Conservation (phyloP, 2,113 vertebrate genomes). For the Pelodiscus sinensis region DNA sequence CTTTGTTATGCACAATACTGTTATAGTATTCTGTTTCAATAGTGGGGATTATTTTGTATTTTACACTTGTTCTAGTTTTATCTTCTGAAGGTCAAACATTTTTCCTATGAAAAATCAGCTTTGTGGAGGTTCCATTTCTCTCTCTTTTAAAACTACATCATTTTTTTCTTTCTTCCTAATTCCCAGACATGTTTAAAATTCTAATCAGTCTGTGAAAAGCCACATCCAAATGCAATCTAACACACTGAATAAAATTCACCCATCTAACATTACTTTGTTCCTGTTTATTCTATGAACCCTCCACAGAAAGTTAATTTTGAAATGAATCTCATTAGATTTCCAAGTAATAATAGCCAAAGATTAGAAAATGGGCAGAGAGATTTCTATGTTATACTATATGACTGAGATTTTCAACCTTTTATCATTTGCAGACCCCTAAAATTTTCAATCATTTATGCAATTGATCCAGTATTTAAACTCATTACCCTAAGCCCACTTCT, state of each 20-base stretch:
- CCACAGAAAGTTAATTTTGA: constrained; percentile 71
- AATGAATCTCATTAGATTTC: constrained; percentile 64
- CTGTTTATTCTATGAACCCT: constrained; percentile 69
- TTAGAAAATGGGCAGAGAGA: constrained; percentile 44
- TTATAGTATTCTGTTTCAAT: neutral
- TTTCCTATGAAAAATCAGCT: constrained; percentile 39
- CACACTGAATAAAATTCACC: constrained; percentile 63
- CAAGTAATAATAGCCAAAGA: constrained; percentile 47
- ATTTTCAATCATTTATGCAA: neutral
- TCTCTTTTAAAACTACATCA: neutral
- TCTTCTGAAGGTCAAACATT: constrained; percentile 77
- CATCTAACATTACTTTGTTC: constrained; percentile 60
- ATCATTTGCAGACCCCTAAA: neutral
- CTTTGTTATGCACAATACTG: neutral
- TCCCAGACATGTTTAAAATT: constrained; percentile 76
- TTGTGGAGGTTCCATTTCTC: constrained; percentile 15
- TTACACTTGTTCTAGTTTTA: constrained; percentile 45
- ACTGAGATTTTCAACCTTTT: neutral
- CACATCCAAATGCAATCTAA: constrained; percentile 46
- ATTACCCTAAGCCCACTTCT: neutral
- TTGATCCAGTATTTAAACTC: neutral
- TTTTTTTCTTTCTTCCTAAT: constrained; percentile 67
- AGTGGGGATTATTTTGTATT: constrained; percentile 29
- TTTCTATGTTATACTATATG: neutral
- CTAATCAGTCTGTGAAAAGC: constrained; percentile 59